These are phyloP conservation scores for Hoplostethus mediterraneus DNA, from an alignment of 2,797 vertebrate species.

Conservation along the genomic window DNA sequence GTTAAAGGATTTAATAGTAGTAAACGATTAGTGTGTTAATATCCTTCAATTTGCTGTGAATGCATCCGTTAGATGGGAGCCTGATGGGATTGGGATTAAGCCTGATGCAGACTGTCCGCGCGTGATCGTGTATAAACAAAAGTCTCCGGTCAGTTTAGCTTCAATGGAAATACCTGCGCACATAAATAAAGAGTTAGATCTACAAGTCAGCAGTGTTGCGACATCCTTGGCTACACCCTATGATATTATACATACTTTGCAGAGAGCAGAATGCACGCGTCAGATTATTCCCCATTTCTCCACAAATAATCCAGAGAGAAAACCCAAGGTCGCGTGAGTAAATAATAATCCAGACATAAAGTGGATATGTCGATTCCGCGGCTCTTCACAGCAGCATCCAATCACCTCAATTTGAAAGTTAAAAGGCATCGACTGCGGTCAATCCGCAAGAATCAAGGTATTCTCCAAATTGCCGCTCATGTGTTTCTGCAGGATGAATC, in stretches of 20 bases:
- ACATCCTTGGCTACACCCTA: not conserved
- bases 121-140: not conserved
- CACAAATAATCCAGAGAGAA: slow-evolving; percentile 28
- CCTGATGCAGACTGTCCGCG: slow-evolving; percentile 7
- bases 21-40: not conserved
- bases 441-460: not conserved
- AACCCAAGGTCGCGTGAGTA: not conserved
- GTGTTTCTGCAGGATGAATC: slow-evolving; percentile 14
- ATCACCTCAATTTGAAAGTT: slow-evolving; percentile 22
- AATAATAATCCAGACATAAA: too few species aligned
- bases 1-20: slow-evolving; percentile 4
- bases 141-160: not conserved
- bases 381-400: slow-evolving; percentile 27
- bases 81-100: slow-evolving; percentile 40
- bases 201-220: not conserved
- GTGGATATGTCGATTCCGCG: too few species aligned
- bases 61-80: slow-evolving; percentile 28
- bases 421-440: not conserved
- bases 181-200: not conserved
- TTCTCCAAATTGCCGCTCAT: slow-evolving; percentile 44
- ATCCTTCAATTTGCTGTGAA: slow-evolving; percentile 11
- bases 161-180: not conserved
- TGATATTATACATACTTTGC: slow-evolving; percentile 62
- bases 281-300: slow-evolving; percentile 35
- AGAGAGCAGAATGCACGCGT: slow-evolving; percentile 4